These are phyloP conservation scores for Netelia inedita DNA, from an alignment of 2,888 invertebrate genomes.

Conservation along the genomic window DNA sequence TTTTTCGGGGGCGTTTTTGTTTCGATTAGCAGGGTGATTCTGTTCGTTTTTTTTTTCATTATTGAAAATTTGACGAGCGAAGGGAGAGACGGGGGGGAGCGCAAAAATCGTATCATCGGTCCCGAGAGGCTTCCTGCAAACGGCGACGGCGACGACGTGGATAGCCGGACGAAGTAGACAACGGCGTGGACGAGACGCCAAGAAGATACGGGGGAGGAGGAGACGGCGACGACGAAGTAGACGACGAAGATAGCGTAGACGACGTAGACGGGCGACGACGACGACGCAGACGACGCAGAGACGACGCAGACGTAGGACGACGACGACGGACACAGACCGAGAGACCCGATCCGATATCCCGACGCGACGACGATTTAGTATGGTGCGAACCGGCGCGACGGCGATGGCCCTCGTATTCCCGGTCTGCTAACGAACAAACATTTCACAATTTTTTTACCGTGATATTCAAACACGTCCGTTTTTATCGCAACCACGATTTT, in stretches of 20 bases:
- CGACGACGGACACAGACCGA: constrained; percentile 71
- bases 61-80: constrained; percentile 61
- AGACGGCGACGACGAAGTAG: constrained; percentile 74
- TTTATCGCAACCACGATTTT: constrained; percentile 52
- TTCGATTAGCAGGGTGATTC: not conserved
- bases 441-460: constrained; percentile 71
- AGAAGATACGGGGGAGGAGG: constrained; percentile 33
- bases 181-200: constrained; percentile 63
- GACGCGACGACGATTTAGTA: constrained; percentile 88
- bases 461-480: constrained; percentile 67
- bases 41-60: constrained; percentile 29
- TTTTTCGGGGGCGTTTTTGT: too few relatives aligned
- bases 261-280: constrained; percentile 85
- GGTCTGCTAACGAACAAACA: constrained; percentile 87
- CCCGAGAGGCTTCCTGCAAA: constrained; percentile 84
- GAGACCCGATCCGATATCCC: constrained; percentile 70
- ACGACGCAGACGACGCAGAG: constrained; percentile 61
- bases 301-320: constrained; percentile 64
- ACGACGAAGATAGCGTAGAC: constrained; percentile 88
- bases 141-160: constrained; percentile 76
- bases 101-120: constrained; percentile 77
- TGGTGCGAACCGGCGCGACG: constrained; percentile 94
- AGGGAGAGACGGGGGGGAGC: constrained; percentile 50
- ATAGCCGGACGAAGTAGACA: not conserved
- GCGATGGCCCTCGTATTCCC: constrained; percentile 93